A percentile compares a stretch with the other conserved stretches of the same genome.
Evolutionary conservation across 2,888 invertebrate genomes (phyloP).

Genomic region (Harmothoe impar): DNA sequence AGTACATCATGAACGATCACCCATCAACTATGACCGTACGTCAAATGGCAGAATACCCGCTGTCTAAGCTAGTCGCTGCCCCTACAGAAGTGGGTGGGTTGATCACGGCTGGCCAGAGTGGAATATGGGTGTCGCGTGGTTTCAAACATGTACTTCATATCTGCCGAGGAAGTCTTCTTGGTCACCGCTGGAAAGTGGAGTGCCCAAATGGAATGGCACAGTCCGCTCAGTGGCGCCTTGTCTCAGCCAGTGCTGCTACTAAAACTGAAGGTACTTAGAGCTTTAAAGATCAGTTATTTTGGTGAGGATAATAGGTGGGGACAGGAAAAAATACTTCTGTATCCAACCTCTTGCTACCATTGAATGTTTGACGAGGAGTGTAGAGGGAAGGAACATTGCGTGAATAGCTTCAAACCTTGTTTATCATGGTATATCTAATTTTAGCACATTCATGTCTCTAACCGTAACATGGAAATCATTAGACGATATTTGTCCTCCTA

Average conservation of each 20-base stretch:
- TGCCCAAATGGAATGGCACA: slow-evolving; percentile 76
- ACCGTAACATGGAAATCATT: too few species aligned
- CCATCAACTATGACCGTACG: slow-evolving; percentile 76
- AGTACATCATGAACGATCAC: slow-evolving; percentile 77
- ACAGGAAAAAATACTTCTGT: too few species aligned
- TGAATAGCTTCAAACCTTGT: too few species aligned
- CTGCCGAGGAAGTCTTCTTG: slow-evolving; percentile 78
- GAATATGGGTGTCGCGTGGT: slow-evolving; percentile 79
- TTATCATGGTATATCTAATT: too few species aligned
- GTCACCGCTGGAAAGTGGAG: slow-evolving; percentile 79
- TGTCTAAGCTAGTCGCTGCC: slow-evolving; percentile 67
- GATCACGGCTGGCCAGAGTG: slow-evolving; percentile 74
- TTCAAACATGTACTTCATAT: slow-evolving; percentile 76
- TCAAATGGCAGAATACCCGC: slow-evolving; percentile 71
- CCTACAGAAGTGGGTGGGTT: slow-evolving; percentile 71
- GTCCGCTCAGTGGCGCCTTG: slow-evolving; percentile 77
- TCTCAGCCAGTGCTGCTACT: slow-evolving; percentile 74
- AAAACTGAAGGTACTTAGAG: slow-evolving; percentile 62
- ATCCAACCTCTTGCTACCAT: too few species aligned
- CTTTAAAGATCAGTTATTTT: background rate
- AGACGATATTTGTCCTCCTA: too few species aligned
- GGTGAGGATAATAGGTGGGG: too few species aligned
- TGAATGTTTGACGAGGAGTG: too few species aligned
- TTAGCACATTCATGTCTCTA: too few species aligned
- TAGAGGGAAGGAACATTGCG: too few species aligned